Evolutionary conservation across 1,140 invertebrate species (phyloP), one percentile per base, ranked within the genome.

Genomic region (Oncopodura yosiiana): DNA sequence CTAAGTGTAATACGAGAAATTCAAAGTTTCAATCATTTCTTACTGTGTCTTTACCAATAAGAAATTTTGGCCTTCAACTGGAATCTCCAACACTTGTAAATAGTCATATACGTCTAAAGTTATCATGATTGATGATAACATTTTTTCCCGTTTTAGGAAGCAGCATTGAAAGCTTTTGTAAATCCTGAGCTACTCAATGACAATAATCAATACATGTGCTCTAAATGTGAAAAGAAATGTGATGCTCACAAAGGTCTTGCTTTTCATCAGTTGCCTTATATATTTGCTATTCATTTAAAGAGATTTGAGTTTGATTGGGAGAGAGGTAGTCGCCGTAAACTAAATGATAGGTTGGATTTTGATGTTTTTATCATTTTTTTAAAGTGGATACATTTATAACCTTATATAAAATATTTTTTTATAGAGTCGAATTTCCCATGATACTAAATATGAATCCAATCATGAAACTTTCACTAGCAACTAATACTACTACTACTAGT

Each of bases 191-290:
- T 80, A 9, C 72, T 94, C 12, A 81, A 87, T 62, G 88, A 84
- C 26, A 82, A 82, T 53, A 93, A 94, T 74, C 86, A 93, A 69
- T 94, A 94, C 74, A 78, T 80, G 68, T 94, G 91, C 74, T 87
- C 89, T 61, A 83, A 81, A 57, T 94, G 91, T 72, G 78, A 85
- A 64, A 84, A 86, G 66, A 88, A 89, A 66, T 90, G 87, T 69
- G 82, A 94, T 71, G 90, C 90, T 27, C 86, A 93, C 66, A 94
- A 94, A 74, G 88, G 90, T 30, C 74, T 93, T 16, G 89, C 89
- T 67, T 92, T 94, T 67, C 80, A 81, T 11, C 81, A 83, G 53
- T 90, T 94, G 71, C 90, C 90, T 0, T 93, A 94, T 69, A 71
- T 94, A 41, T 70, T 94, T 14, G 90, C 87, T 1, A 70, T 94